These are phyloP conservation scores for Toxostoma redivivum DNA, from an alignment of 2,113 vertebrate species.

Conservation along the genomic window DNA sequence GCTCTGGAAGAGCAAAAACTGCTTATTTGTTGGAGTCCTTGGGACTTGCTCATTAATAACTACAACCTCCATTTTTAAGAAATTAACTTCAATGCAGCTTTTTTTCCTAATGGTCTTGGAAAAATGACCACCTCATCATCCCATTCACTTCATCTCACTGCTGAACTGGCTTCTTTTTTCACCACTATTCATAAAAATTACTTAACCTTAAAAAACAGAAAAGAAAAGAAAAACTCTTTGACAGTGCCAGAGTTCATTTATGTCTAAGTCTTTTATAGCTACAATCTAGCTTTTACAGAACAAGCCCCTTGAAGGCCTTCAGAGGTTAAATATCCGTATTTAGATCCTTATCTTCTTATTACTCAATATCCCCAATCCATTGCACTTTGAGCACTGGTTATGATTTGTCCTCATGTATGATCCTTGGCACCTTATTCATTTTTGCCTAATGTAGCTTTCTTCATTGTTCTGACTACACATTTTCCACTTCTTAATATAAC, in stretches of 20 bases:
- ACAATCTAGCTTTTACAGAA: conserved; percentile 25
- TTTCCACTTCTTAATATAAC: conserved; percentile 51
- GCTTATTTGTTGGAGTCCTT: not conserved
- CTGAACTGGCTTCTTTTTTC: conserved; percentile 1
- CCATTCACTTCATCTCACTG: not conserved
- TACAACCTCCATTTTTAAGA: not conserved
- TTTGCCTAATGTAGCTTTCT: conserved; percentile 48
- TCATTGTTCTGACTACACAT: conserved; percentile 46
- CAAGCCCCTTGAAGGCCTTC: conserved; percentile 23
- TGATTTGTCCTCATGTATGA: conserved; percentile 47
- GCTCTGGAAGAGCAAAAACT: not conserved
- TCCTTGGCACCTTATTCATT: conserved; percentile 46
- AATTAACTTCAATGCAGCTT: not conserved
- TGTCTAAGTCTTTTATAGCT: conserved; percentile 8
- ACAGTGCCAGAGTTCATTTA: conserved; percentile 22
- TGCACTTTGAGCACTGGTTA: conserved; percentile 47
- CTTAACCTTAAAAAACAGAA: not conserved
- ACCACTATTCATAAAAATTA: not conserved
- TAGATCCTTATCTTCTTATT: conserved; percentile 40
- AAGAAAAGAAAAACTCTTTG: not conserved
- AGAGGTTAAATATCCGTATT: conserved; percentile 47
- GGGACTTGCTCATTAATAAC: not conserved
- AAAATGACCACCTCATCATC: not conserved
- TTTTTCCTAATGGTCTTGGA: not conserved
- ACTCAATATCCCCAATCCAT: not conserved